Percentiles rank a stretch among this genome's conserved stretches.
Conservation (phyloP, 2,888 invertebrate species). For the Drosophila silvestris region DNA sequence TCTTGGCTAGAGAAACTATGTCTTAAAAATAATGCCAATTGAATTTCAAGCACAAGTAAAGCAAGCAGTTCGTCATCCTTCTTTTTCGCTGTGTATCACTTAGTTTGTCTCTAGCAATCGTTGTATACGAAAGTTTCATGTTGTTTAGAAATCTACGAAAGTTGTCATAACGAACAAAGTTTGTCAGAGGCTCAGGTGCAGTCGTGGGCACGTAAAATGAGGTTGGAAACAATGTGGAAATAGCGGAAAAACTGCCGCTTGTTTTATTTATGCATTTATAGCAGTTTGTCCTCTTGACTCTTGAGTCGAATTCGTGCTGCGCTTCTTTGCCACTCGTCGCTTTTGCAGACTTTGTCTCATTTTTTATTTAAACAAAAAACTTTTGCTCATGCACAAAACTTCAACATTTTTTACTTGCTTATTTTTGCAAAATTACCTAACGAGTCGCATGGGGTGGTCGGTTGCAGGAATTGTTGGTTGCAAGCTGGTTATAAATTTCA, state of each 20-base stretch:
- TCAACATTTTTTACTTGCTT: constrained; percentile 30
- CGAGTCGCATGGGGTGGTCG: constrained; percentile 34
- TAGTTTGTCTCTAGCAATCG: constrained; percentile 10
- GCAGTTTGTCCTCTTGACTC: constrained; percentile 50
- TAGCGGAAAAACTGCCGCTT: constrained; percentile 72
- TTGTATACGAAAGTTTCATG: constrained; percentile 34
- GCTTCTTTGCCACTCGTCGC: constrained; percentile 65
- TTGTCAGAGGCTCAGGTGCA: constrained; percentile 52
- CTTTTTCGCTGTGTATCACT: not conserved
- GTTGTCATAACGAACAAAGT: constrained; percentile 65
- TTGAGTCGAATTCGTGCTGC: constrained; percentile 56
- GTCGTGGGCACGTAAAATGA: constrained; percentile 68
- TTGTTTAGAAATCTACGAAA: constrained; percentile 54
- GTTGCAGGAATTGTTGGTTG: constrained; percentile 18
- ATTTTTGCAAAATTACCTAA: constrained; percentile 56
- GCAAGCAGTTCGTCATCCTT: not conserved
- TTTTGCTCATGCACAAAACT: constrained; percentile 62
- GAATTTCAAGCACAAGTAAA: not conserved
- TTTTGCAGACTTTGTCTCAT: constrained; percentile 69
- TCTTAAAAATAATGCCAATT: not conserved
- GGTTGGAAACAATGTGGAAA: constrained; percentile 64
- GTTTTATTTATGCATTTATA: constrained; percentile 67
- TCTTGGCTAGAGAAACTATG: not conserved
- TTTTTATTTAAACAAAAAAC: constrained; percentile 70
- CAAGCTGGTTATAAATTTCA: constrained; percentile 56